Evolutionary conservation across 2,888 invertebrate genomes (phyloP).

Genomic region (Apamea monoglypha): DNA sequence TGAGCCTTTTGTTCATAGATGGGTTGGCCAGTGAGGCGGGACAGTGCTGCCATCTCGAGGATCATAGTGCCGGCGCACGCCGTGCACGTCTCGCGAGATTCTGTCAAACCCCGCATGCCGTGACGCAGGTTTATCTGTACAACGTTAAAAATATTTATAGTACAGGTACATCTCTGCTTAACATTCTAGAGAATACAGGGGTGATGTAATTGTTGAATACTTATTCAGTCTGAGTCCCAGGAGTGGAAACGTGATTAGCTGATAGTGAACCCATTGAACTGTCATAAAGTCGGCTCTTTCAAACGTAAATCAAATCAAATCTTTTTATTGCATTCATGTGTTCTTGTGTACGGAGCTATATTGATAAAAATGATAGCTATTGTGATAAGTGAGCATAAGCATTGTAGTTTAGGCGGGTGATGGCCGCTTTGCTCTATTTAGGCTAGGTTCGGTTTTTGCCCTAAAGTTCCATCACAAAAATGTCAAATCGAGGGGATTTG

Average conservation of each 20-base stretch:
- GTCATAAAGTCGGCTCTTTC: neutral
- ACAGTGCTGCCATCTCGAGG: conserved; percentile 98
- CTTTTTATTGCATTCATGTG: no score
- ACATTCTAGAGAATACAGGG: neutral
- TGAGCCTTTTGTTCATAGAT: conserved; percentile 98
- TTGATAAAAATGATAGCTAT: neutral
- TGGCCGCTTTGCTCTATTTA: neutral
- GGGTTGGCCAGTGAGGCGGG: conserved; percentile 97
- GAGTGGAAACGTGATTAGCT: neutral
- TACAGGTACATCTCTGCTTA: neutral
- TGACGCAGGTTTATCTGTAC: conserved; percentile 94
- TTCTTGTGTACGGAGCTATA: neutral
- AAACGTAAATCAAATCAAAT: no score
- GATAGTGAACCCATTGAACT: neutral
- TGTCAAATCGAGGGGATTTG: neutral
- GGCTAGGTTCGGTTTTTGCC: neutral
- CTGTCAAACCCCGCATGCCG: conserved; percentile 94
- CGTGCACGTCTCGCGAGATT: conserved; percentile 97
- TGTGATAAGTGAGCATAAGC: neutral
- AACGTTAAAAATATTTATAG: neutral
- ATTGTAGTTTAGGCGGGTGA: neutral
- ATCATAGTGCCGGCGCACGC: conserved; percentile 99
- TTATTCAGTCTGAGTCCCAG: neutral
- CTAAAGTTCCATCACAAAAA: neutral
- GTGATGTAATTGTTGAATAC: neutral